Evolutionary conservation across 2,797 vertebrate genomes (phyloP), one percentile per base, ranked within the genome.

Genomic region (Oryzias dopingdopingensis): DNA sequence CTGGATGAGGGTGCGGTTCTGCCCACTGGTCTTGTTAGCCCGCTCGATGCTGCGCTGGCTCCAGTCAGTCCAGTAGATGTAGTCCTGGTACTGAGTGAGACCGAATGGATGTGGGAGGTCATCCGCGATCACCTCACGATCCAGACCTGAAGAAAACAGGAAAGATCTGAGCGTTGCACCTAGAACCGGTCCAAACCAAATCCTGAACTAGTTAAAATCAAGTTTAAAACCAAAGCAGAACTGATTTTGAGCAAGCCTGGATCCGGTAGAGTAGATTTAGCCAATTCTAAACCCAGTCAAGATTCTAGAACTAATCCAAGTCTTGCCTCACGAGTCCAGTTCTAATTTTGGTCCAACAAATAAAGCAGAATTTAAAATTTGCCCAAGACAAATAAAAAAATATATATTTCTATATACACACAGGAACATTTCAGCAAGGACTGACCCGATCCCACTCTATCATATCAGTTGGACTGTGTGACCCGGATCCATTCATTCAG

Each of bases 11-110:
- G 96, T 99, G 62, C 96, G 91, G 91, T 99, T 99, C 89, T 96
- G 95, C 5, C 97, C 96, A 0, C 95, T 98, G 57, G 94, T 96
- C 89, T 99, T 98, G 89, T 98, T 97, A 85, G 96, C 97, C 0
- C 97, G 92, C 47, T 97, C 97, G n/a, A 99, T 99, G 91, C 96
- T 99, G 73, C 96, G 95, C 68, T 95, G 95, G 87, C 95, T 97
- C 96, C 96, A 99, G 86, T 99, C 97, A 0, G 97, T 99, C 97
- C 97, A 99, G 86, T 99, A 99, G 85, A 99, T 99, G 83, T 97
- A 98, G 89, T 98, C 97, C 85, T 98, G 96, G 84, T 97, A 98
- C 80, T 98, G 97, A 44, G 97, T 99, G 67, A 99, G 88, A 22
- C 96, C 97, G 1, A 99, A 98, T 0, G 96, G 96, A 84, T 99